Evolutionary conservation across 1,140 invertebrate species (phyloP), one percentile per base, ranked within the genome.

Genomic region (Calosoma granatense): DNA sequence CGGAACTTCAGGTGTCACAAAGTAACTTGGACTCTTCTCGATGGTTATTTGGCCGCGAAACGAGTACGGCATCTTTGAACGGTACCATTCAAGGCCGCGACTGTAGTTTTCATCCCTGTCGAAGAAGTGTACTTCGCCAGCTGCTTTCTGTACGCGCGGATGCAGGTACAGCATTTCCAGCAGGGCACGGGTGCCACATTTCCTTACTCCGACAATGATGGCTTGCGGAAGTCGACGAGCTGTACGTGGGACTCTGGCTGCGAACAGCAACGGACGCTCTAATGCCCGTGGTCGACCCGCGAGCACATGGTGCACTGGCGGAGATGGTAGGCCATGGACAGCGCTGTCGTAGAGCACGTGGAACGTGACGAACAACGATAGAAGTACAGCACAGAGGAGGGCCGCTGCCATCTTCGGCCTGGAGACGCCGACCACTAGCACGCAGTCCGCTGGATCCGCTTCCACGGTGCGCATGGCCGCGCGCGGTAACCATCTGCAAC

Each of bases 11-110:
- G 92, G 90, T 14, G 93, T 97, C 54, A 98, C 90, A 75, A 98
- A 97, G 75, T 98, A 98, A 64, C 92, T 94, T 0, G 95, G 95
- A 60, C 92, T 96, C 73, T 98, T 98, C 74, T 98, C 95, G 64
- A 98, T 93, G 14, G 94, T 97, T 59, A 97, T 85, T 74, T 97
- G 92, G 20, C 86, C 87, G 56, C 81, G 81, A 69, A 88, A 88
- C 0, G 92, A 93, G 64, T 87, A 82, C 2, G 94, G 94, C 94
- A 97, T 97, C 74, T 92, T 88, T 60, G 82, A 83, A 51, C 87
- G 73, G 73, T 97, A 97, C 93, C 93, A 97, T 52, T 96, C 91
- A 23, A 96, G 74, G 1, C 94, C 94, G 57, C 84, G 82, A 51
- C 85, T 81, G 70, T 94, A 97, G 70, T 96, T 92, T 66, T 92